A percentile compares a stretch with the other conserved stretches of the same genome.
These are phyloP conservation scores for Sprattus sprattus DNA, from an alignment of 2,113 vertebrate species.

Conservation along the genomic window DNA sequence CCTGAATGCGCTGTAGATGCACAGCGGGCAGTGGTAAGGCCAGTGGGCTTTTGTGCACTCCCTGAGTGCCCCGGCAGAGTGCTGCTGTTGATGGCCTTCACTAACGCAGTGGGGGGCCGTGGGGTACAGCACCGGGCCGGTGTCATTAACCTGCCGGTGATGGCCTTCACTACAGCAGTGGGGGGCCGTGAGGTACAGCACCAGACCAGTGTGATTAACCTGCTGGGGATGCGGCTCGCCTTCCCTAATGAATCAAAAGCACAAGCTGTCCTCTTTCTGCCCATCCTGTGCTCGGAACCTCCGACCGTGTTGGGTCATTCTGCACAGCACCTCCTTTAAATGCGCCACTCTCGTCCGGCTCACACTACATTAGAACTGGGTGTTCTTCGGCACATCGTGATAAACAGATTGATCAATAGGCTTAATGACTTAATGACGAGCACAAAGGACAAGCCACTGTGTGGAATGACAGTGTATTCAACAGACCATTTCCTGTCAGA, in stretches of 20 bases:
- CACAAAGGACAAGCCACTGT: background rate
- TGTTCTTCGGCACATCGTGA: constrained; percentile 20
- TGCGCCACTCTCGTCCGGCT: background rate
- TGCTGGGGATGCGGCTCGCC: background rate
- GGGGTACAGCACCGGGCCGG: background rate
- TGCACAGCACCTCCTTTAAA: background rate
- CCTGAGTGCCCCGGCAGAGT: background rate
- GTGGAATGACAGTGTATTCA: background rate
- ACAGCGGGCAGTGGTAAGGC: background rate
- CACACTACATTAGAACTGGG: background rate
- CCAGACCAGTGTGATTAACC: constrained; percentile 1
- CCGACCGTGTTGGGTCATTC: background rate
- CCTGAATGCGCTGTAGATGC: background rate
- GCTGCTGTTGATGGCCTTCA: background rate
- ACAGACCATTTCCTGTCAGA: background rate
- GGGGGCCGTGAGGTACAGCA: background rate
- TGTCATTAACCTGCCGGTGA: constrained; percentile 7
- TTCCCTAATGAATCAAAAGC: constrained; percentile 15
- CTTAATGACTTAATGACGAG: constrained; percentile 28
- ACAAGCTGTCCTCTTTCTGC: background rate
- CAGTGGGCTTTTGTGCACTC: background rate
- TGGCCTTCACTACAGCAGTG: background rate
- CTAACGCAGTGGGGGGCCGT: background rate
- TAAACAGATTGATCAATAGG: constrained; percentile 21
- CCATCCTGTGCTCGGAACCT: background rate